Percentiles rank a stretch among this genome's conserved stretches.
phyloP scores from a whole-genome alignment of 2,797 vertebrate genomes.

The Antennarius maculatus region DNA sequence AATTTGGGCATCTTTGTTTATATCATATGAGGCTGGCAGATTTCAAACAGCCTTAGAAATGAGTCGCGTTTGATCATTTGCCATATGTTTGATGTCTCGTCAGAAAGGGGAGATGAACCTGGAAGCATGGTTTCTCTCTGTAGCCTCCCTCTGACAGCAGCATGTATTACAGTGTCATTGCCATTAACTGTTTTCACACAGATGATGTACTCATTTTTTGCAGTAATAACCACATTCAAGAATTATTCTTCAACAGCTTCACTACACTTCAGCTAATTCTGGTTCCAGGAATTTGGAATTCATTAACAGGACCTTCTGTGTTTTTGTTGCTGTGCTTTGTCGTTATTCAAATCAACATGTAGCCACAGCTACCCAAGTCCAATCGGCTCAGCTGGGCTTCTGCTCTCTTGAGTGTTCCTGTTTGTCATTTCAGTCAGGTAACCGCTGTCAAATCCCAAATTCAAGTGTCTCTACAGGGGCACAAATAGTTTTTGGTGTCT shows the following conservation, averaged over 20 bases:
- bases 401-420: too few relatives aligned
- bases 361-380: not conserved
- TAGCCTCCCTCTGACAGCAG: not conserved
- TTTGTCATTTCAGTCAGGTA: not conserved
- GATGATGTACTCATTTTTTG: not conserved
- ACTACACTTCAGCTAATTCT: too few relatives aligned
- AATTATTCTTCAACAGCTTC: too few relatives aligned
- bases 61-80: conserved; percentile 25
- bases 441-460: not conserved
- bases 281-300: too few relatives aligned
- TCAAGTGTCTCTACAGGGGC: not conserved
- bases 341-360: conserved; percentile 26
- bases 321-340: not conserved
- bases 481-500: not conserved
- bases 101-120: conserved; percentile 6
- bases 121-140: conserved; percentile 9
- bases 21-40: conserved; percentile 10
- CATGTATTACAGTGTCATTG: not conserved
- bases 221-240: not conserved
- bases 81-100: conserved; percentile 25
- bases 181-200: not conserved
- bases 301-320: too few relatives aligned
- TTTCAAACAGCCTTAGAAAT: conserved; percentile 20
- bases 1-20: conserved; percentile 34
- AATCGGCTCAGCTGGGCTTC: not conserved